phyloP scores from a whole-genome alignment of 2,797 vertebrate species.

The Chiloscyllium punctatum region DNA sequence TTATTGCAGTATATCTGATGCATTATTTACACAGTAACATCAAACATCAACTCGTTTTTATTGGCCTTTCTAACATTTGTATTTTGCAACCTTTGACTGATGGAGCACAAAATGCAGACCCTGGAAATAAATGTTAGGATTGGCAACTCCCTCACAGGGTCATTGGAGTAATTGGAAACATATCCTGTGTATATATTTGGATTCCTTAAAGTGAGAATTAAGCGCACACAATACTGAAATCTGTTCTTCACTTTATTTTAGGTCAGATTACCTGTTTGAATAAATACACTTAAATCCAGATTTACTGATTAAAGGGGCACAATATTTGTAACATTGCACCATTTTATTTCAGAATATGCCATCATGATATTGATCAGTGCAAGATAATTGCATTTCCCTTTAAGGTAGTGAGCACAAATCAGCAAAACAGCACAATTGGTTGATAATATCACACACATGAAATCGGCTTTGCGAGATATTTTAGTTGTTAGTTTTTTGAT shows the following conservation, averaged over 20 bases:
- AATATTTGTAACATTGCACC: not conserved
- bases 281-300: not conserved
- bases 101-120: constrained; percentile 13
- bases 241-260: constrained; percentile 26
- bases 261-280: constrained; percentile 3
- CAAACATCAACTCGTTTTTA: constrained; percentile 19
- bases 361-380: not conserved
- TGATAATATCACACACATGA: not conserved
- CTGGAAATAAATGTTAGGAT: constrained; percentile 36
- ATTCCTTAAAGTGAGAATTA: constrained; percentile 33
- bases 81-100: constrained; percentile 37
- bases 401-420: not conserved
- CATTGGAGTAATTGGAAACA: constrained; percentile 32
- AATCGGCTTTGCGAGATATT: not conserved
- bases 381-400: not conserved
- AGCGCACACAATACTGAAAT: constrained; percentile 10
- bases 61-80: constrained; percentile 28
- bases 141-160: constrained; percentile 33
- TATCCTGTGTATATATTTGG: constrained; percentile 22
- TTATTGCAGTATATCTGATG: constrained; percentile 24
- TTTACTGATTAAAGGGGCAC: not conserved
- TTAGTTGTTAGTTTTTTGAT: not conserved
- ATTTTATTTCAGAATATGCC: not conserved
- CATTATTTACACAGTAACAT: constrained; percentile 21
- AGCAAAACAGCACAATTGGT: not conserved